Base-by-base conservation (phyloP, 2,888 invertebrate species). In the Rhogogaster chlorosoma region DNA sequence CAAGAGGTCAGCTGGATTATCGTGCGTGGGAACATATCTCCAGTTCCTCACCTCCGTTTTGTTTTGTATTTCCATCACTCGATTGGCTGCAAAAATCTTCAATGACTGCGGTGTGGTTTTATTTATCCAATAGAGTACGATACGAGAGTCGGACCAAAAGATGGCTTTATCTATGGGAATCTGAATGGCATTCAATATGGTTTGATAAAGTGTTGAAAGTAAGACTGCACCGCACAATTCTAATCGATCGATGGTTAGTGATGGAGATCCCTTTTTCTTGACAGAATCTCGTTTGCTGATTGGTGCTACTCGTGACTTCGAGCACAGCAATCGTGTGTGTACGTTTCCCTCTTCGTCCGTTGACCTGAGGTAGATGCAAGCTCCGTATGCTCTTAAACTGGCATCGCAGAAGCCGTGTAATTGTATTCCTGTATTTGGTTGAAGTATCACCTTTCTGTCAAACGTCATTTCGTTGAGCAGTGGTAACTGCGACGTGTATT, bases 241-340 rank as follows among this genome's bases (percentile, higher is more conserved):
- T 2, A 83, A 70, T 0, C 83, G 83, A 5, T 82, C 83, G n/a
- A 4, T 15, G n/a, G n/a, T n/a, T n/a, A n/a, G n/a, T n/a, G n/a
- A n/a, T n/a, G n/a, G n/a, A n/a, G n/a, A n/a, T 3, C 67, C 67
- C 32, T 32, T 32, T 15, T 67, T 67, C 32, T 67, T 67, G 0
- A 67, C 9, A 0, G 32, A 67, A 29, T 67, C 67, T 42, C 42
- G 38, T 12, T 38, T 73, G 3, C 67, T 86, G 18, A 85, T 15
- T 10, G 86, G 85, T 9, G 85, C 80, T 42, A 86, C 85, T 45
- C 86, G 45, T 22, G 86, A 84, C 70, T 86, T 86, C 18, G 86
- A 57, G 57, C 83, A 85, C 22, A 84, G 15, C 5, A 86, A 45
- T n/a, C 22, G 42, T 18, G 22, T n/a, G 5, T 83, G 12, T 18